Percentiles rank a stretch among this genome's conserved stretches.
phyloP scores from a whole-genome alignment of 1,140 invertebrate species.

The Diorhabda elongata region DNA sequence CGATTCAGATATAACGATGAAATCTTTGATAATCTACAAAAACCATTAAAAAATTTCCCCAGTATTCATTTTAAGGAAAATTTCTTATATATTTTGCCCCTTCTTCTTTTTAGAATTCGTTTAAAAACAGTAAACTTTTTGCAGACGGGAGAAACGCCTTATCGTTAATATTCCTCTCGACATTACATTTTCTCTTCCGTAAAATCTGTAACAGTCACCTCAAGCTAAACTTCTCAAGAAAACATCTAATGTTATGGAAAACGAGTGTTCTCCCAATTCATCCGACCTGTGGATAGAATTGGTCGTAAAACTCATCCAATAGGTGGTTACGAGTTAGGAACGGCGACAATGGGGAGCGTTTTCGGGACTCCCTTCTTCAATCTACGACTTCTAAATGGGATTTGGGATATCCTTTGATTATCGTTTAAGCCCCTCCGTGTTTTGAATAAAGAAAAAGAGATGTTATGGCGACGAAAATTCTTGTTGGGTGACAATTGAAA shows the following conservation, averaged over 20 bases:
- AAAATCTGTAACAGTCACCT: constrained; percentile 2
- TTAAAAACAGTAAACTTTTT: too few relatives aligned
- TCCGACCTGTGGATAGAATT: constrained; percentile 30
- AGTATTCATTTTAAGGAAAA: too few relatives aligned
- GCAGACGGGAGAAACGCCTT: too few relatives aligned
- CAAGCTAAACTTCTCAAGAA: background rate
- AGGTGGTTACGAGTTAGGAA: constrained; percentile 9
- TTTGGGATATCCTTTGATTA: constrained; percentile 36
- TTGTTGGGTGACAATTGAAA: background rate
- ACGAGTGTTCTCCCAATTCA: constrained; percentile 1
- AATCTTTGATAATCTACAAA: too few relatives aligned
- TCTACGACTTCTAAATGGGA: constrained; percentile 31
- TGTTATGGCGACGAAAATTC: background rate
- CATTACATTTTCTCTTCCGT: background rate
- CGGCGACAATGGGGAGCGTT: constrained; percentile 16
- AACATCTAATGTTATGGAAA: constrained; percentile 7
- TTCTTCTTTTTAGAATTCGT: too few relatives aligned
- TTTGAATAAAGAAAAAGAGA: constrained; percentile 24
- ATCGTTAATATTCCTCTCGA: background rate
- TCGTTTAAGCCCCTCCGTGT: constrained; percentile 27
- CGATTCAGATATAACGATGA: too few relatives aligned
- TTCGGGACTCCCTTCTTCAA: constrained; percentile 25
- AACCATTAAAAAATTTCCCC: too few relatives aligned
- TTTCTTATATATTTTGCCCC: too few relatives aligned
- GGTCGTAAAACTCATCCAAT: constrained; percentile 29